Evolutionary conservation across 2,888 invertebrate genomes (phyloP).

Genomic region (Drosophila buzzatii): DNA sequence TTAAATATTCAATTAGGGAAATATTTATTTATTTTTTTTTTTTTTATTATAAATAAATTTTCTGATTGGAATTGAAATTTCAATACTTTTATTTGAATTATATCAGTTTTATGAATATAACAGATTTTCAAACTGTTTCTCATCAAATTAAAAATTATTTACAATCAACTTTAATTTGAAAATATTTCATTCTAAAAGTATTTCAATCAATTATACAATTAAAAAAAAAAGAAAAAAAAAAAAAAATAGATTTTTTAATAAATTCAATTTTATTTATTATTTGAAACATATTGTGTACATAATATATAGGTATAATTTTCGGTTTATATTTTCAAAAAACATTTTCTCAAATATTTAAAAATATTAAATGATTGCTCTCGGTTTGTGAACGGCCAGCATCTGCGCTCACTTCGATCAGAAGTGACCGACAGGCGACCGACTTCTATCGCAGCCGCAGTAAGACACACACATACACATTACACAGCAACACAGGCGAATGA

Average conservation of each 20-base stretch:
- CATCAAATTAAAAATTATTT: neutral
- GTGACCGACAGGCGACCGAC: conserved; percentile 58
- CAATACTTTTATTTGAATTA: neutral
- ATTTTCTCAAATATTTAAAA: neutral
- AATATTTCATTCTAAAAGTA: no score
- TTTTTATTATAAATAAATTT: no score
- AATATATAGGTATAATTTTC: no score
- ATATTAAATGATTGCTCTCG: neutral
- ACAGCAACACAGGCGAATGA: conserved; percentile 21
- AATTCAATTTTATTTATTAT: no score
- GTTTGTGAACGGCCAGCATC: conserved; percentile 21
- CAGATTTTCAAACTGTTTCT: no score
- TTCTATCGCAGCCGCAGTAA: conserved; percentile 43
- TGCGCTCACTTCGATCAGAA: conserved; percentile 59
- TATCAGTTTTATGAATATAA: neutral
- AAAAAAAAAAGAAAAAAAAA: no score
- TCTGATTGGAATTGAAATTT: neutral
- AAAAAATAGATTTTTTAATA: no score
- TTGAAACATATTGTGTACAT: no score
- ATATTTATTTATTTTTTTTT: no score
- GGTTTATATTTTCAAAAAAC: no score
- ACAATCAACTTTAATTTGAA: no score
- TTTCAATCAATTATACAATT: no score
- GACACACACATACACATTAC: neutral
- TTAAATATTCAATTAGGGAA: neutral